Conservation (phyloP, 2,113 vertebrate genomes). For the Acrocephalus arundinaceus region DNA sequence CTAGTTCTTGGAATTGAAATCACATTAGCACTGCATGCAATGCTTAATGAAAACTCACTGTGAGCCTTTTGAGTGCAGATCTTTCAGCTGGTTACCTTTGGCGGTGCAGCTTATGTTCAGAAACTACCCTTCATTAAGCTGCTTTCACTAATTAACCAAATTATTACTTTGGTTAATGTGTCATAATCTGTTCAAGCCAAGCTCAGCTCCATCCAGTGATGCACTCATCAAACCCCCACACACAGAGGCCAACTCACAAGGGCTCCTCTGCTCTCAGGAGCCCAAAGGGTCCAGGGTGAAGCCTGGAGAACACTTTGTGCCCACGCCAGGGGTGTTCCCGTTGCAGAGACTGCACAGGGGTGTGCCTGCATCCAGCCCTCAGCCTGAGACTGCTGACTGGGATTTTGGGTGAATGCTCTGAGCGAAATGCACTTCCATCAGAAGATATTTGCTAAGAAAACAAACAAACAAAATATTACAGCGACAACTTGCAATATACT, state of each 20-base stretch:
- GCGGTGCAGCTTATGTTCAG: not conserved
- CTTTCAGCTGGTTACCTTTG: conserved; percentile 30
- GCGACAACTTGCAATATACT: not conserved
- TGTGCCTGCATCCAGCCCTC: too few relatives aligned
- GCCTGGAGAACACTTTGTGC: rapidly evolving
- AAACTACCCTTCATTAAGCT: conserved; percentile 16
- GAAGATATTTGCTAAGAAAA: not conserved
- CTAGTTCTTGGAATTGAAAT: not conserved
- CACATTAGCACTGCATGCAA: not conserved
- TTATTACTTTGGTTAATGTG: not conserved
- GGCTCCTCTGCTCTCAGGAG: rapidly evolving
- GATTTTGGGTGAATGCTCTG: not conserved
- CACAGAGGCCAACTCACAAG: not conserved
- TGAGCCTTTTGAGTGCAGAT: conserved; percentile 45
- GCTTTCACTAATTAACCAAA: conserved; percentile 56
- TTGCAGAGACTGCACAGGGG: not conserved
- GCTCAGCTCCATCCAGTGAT: not conserved
- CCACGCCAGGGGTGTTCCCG: not conserved
- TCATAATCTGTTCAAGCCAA: not conserved
- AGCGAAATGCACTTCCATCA: not conserved
- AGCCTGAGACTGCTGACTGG: not conserved
- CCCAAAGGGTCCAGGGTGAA: not conserved
- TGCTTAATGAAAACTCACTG: not conserved
- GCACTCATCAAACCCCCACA: not conserved
- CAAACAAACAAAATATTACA: not conserved